phyloP scores from a whole-genome alignment of 2,797 vertebrate species.

The Tamandua tetradactyla region DNA sequence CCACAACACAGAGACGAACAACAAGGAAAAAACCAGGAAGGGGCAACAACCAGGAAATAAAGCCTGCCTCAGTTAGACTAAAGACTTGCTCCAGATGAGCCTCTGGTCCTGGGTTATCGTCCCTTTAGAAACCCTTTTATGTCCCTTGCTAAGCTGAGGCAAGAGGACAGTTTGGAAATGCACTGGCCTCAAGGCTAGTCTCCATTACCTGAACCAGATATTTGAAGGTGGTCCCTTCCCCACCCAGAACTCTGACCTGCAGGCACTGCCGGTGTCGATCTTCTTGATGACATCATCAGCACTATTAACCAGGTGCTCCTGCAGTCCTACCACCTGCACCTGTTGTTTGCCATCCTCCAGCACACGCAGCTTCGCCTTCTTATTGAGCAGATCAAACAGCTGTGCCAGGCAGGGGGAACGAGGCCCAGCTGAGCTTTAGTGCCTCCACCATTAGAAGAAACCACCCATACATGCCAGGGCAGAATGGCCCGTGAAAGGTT shows the following conservation, averaged over 20 bases:
- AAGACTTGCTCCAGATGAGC: neutral
- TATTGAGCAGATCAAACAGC: constrained; percentile 97
- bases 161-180: neutral
- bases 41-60: neutral
- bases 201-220: neutral
- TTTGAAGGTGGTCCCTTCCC: neutral
- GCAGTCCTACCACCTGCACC: constrained; percentile 95
- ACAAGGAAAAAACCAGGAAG: neutral
- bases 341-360: constrained; percentile 96
- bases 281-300: constrained; percentile 95
- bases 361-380: constrained; percentile 94
- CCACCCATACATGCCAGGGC: neutral
- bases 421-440: neutral
- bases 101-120: neutral
- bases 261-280: constrained; percentile 92
- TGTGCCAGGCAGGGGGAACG: constrained; percentile 76
- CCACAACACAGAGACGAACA: neutral
- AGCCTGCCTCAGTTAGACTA: neutral
- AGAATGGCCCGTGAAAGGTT: neutral
- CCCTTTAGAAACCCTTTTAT: neutral
- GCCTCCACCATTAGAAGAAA: neutral
- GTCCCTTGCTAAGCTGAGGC: neutral
- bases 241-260: constrained; percentile 88
- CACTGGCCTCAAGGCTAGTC: neutral
- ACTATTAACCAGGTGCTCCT: constrained; percentile 89